These are phyloP conservation scores for Vespertilio murinus DNA, from an alignment of 2,797 vertebrate species.

Conservation along the genomic window DNA sequence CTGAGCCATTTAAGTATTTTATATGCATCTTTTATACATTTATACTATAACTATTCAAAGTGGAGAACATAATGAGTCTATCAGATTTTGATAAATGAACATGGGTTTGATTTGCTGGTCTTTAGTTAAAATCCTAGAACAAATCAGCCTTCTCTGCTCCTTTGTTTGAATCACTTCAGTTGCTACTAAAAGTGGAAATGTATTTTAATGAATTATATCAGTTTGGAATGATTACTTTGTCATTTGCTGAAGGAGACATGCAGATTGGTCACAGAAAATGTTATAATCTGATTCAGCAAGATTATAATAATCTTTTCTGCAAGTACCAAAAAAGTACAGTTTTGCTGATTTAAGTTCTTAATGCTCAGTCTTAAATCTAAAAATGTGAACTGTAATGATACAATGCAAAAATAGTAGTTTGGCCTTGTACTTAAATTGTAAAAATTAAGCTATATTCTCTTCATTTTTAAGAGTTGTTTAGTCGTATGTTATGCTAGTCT, in stretches of 20 bases:
- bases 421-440: slow-evolving; percentile 9
- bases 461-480: background rate
- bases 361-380: slow-evolving; percentile 15
- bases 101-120: slow-evolving; percentile 1
- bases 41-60: background rate
- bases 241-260: slow-evolving; percentile 51
- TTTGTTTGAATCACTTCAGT: slow-evolving; percentile 25
- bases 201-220: slow-evolving; percentile 57
- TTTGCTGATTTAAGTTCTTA: slow-evolving; percentile 39
- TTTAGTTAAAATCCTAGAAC: slow-evolving; percentile 43
- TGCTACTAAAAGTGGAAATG: background rate
- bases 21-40: slow-evolving; percentile 12
- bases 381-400: slow-evolving; percentile 31
- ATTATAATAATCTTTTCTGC: slow-evolving; percentile 21
- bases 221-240: slow-evolving; percentile 51
- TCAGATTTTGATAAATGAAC: slow-evolving; percentile 44
- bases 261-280: slow-evolving; percentile 53
- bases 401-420: slow-evolving; percentile 31
- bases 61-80: background rate
- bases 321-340: background rate
- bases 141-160: slow-evolving; percentile 19
- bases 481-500: background rate
- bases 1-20: slow-evolving; percentile 28
- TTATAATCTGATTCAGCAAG: slow-evolving; percentile 63
- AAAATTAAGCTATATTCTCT: background rate